Conservation (phyloP, 2,888 invertebrate species). For the Dynastes maya region DNA sequence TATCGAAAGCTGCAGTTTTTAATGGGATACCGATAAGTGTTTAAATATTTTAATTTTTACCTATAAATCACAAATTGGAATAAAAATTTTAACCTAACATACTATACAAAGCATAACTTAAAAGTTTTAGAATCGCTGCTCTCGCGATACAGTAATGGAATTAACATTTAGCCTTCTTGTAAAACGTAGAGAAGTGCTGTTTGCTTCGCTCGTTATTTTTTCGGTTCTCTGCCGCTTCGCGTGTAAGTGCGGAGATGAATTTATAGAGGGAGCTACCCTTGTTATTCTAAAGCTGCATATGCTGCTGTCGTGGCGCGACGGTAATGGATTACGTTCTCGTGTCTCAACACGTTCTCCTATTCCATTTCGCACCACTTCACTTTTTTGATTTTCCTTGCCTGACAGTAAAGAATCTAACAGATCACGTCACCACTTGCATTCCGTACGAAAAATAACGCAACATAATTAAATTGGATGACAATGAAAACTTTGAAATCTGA, state of each 20-base stretch:
- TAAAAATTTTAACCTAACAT: neutral
- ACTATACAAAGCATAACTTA: neutral
- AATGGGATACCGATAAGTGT: no score
- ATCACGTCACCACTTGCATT: slow-evolving; percentile 23
- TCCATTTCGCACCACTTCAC: slow-evolving; percentile 21
- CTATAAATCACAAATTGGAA: no score
- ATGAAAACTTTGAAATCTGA: neutral
- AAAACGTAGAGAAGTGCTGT: slow-evolving; percentile 65
- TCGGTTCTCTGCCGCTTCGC: slow-evolving; percentile 57
- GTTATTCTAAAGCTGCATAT: slow-evolving; percentile 65
- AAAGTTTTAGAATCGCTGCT: slow-evolving; percentile 55
- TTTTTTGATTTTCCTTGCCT: slow-evolving; percentile 14
- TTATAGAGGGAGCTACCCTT: slow-evolving; percentile 63
- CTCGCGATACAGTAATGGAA: slow-evolving; percentile 62
- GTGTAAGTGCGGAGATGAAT: slow-evolving; percentile 60
- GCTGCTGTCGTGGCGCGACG: slow-evolving; percentile 53
- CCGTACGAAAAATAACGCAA: neutral
- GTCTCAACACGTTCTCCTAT: slow-evolving; percentile 49
- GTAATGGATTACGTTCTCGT: slow-evolving; percentile 60
- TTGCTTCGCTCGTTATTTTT: slow-evolving; percentile 66
- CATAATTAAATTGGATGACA: slow-evolving; percentile 13
- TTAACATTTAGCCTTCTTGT: slow-evolving; percentile 67
- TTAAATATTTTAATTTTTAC: no score
- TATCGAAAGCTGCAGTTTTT: no score
- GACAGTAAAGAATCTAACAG: neutral